Evolutionary conservation across 2,797 vertebrate species (phyloP).

Genomic region (Bucorvus abyssinicus): DNA sequence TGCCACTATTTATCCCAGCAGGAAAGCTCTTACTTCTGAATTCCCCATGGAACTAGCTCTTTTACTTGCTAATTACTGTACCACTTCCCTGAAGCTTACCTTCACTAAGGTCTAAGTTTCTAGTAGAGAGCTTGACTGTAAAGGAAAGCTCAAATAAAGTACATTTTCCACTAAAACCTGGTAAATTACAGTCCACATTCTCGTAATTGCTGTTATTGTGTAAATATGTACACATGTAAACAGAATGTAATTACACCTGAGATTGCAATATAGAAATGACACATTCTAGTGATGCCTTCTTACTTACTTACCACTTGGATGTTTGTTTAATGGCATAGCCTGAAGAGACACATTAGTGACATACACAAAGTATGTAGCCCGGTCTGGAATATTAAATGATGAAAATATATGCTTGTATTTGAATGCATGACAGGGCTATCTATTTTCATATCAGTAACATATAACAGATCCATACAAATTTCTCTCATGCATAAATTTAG

Average conservation of each 20-base stretch:
- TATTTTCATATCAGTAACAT: not conserved
- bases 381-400: not conserved
- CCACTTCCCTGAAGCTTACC: constrained; percentile 49
- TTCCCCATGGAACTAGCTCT: constrained; percentile 42
- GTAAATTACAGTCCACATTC: not conserved
- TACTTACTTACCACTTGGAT: not conserved
- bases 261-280: not conserved
- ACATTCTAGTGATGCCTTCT: not conserved
- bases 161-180: not conserved
- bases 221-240: not conserved
- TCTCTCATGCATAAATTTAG: not conserved
- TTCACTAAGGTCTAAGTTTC: constrained; percentile 29
- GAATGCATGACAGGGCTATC: not conserved
- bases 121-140: constrained; percentile 11
- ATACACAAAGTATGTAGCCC: not conserved
- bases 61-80: constrained; percentile 60
- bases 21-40: constrained; percentile 58
- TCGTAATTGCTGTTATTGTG: not conserved
- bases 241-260: not conserved
- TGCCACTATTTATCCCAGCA: constrained; percentile 41
- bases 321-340: not conserved
- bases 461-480: not conserved
- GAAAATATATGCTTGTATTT: not conserved
- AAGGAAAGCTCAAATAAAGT: not conserved
- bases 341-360: not conserved